phyloP scores from a whole-genome alignment of 2,888 invertebrate genomes.

The Omphaloscelis lunosa region DNA sequence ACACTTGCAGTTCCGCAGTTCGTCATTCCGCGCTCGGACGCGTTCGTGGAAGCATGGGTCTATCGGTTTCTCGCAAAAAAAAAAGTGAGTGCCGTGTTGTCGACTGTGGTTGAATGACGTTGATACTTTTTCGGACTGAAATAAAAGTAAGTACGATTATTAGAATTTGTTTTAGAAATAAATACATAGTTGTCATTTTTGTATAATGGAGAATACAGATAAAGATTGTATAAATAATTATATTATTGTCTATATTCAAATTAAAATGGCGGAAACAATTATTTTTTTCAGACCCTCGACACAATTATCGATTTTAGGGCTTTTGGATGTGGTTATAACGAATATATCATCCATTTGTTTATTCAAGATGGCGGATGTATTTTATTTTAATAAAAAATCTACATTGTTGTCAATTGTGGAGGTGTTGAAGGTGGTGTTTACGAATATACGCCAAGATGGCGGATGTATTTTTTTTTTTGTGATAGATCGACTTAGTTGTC shows the following conservation, averaged over 20 bases:
- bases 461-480: neutral
- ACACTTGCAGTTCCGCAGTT: neutral
- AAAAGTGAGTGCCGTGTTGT: neutral
- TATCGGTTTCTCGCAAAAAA: neutral
- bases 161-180: neutral
- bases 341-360: no score
- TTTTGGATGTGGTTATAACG: neutral
- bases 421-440: no score
- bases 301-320: neutral
- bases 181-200: neutral
- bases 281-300: no score
- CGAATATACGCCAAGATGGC: no score
- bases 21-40: neutral
- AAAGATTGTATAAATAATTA: neutral
- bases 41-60: neutral
- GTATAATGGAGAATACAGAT: no score
- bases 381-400: no score
- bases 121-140: neutral
- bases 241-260: no score
- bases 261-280: no score
- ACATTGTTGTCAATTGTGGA: no score
- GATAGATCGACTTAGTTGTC: neutral
- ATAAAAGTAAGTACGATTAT: neutral
- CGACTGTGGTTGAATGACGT: neutral
- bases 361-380: no score